Conservation (phyloP, 2,888 invertebrate species). For the Ophion ventricosus region DNA sequence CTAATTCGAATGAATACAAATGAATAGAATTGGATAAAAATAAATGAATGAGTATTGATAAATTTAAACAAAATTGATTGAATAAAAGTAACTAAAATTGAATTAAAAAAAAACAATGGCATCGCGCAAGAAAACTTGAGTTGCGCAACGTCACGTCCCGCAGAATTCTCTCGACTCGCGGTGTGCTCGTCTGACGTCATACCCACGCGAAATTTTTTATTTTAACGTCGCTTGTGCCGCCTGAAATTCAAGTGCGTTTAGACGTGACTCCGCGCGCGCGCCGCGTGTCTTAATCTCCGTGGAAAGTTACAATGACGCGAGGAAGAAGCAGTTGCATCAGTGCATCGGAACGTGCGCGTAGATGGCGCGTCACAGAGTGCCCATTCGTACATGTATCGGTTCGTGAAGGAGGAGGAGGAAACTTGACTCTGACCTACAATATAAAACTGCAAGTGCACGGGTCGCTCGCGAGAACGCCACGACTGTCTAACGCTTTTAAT, state of each 20-base stretch:
- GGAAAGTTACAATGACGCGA: slow-evolving; percentile 62
- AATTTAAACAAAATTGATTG: no score
- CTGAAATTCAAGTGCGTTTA: slow-evolving; percentile 37
- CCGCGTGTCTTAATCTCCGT: slow-evolving; percentile 41
- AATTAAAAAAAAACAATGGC: no score
- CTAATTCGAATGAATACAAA: no score
- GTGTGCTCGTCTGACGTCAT: slow-evolving; percentile 1
- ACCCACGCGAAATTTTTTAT: not conserved
- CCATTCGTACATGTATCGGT: slow-evolving; percentile 20
- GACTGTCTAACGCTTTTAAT: slow-evolving; percentile 24
- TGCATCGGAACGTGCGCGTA: slow-evolving; percentile 51
- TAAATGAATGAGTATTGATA: no score
- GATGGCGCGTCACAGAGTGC: slow-evolving; percentile 40
- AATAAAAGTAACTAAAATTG: no score
- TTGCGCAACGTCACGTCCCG: no score
- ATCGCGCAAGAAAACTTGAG: no score
- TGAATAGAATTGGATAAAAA: no score
- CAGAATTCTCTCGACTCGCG: not conserved
- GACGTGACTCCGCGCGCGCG: slow-evolving; percentile 4
- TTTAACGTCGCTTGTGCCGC: not conserved
- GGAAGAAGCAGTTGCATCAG: slow-evolving; percentile 57
- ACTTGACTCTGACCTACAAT: slow-evolving; percentile 77
- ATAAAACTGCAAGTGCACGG: slow-evolving; percentile 71
- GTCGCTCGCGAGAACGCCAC: slow-evolving; percentile 59
- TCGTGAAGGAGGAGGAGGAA: slow-evolving; percentile 69